phyloP scores from a whole-genome alignment of 2,888 invertebrate species.

The Agrochola macilenta region DNA sequence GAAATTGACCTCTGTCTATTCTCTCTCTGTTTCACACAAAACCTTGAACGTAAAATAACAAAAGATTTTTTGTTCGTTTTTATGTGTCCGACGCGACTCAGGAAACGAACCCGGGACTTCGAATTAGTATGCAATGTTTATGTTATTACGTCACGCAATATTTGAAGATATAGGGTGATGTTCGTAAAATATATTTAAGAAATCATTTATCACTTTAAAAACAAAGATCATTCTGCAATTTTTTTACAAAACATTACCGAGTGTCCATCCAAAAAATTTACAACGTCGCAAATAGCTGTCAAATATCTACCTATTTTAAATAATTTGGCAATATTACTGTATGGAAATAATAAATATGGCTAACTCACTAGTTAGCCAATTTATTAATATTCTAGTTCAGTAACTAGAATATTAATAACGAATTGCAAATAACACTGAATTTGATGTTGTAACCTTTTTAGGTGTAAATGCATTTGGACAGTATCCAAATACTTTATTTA shows the following conservation, averaged over 20 bases:
- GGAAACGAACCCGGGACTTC: slow-evolving; percentile 64
- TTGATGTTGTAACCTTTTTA: too few species aligned
- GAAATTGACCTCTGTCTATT: slow-evolving; percentile 1
- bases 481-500: too few species aligned
- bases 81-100: slow-evolving; percentile 58
- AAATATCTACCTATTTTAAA: too few species aligned
- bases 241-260: not conserved
- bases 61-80: slow-evolving; percentile 61
- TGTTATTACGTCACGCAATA: slow-evolving; percentile 65
- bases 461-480: too few species aligned
- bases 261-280: too few species aligned
- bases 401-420: too few species aligned
- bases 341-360: too few species aligned
- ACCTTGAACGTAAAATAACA: slow-evolving; percentile 48
- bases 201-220: not conserved
- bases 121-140: slow-evolving; percentile 72
- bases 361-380: too few species aligned
- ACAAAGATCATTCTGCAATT: not conserved
- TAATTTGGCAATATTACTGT: too few species aligned
- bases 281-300: too few species aligned
- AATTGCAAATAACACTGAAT: too few species aligned
- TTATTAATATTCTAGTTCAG: too few species aligned
- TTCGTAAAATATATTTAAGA: not conserved
- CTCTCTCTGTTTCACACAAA: not conserved
- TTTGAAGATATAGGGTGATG: slow-evolving; percentile 61